Evolutionary conservation across 2,888 invertebrate species (phyloP), one percentile per base, ranked within the genome.

Genomic region (Acanthopleura granulata): DNA sequence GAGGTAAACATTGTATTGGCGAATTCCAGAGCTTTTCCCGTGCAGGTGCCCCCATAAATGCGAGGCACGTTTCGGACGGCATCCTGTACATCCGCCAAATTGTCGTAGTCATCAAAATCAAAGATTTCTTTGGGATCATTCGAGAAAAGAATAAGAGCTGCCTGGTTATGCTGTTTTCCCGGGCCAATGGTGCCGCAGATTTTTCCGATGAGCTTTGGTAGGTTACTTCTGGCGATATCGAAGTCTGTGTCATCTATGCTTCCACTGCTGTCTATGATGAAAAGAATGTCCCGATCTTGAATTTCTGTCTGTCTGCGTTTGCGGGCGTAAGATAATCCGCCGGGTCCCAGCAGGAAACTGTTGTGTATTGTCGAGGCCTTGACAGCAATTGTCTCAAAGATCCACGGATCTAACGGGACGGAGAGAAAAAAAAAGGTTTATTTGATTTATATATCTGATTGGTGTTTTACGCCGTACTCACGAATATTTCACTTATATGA

Each of bases 231-330:
- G 57, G 57, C 57, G 12, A 57, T 57, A 12, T 12, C 12, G 57
- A 6, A 57, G 1, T 57, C 22, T 1, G 1, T 57, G 18, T 3
- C n/a, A 57, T 22, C 57, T 9, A 57, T 22, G 22, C 57, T 57
- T n/a, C 57, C 57, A 57, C 57, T 57, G 57, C 57, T 57, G 57
- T 57, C 57, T 57, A 57, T 12, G 22, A 57, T 57, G 57, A 57
- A 57, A 6, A 57, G 22, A 22, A 57, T 57, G 22, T 57, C 40
- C 3, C 40, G 40, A 40, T 40, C 40, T 40, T 9, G 3, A 6
- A 40, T 9, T 40, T 3, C 9, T 9, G 40, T 40, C 4, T 40
- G 4, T 40, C 40, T 3, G 40, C 40, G 40, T 40, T 40, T 40
- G 40, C 40, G 40, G 9, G 4, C 40, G 40, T 3, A 40, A 40